Evolutionary conservation across 2,797 vertebrate genomes (phyloP).

Genomic region (Macrochelys suwanniensis): DNA sequence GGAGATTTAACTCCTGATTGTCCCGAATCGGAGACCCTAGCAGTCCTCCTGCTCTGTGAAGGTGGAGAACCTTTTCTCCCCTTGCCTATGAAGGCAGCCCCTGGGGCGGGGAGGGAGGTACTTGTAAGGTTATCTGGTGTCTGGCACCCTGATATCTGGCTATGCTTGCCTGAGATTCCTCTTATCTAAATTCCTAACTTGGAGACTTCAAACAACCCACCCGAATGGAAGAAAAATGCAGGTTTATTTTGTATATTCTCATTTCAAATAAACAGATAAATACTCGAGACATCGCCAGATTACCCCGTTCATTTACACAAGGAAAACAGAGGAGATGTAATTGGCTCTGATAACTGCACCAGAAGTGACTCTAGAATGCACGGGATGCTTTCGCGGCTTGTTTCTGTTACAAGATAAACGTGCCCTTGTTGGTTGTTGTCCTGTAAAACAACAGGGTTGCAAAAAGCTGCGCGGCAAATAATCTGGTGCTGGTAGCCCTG

Average conservation of each 20-base stretch:
- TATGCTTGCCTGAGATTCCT: background rate
- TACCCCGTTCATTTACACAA: background rate
- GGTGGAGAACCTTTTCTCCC: background rate
- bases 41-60: rapidly evolving
- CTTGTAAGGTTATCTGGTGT: background rate
- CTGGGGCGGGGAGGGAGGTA: background rate
- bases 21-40: background rate
- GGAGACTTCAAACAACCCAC: background rate
- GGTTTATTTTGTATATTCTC: too few species aligned
- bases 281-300: background rate
- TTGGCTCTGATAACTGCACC: background rate
- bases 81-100: background rate
- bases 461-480: background rate
- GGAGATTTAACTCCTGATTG: background rate
- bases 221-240: background rate
- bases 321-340: background rate
- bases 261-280: too few species aligned
- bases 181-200: background rate
- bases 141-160: background rate
- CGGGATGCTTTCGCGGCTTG: background rate
- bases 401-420: background rate
- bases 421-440: background rate
- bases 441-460: background rate
- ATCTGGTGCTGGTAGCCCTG: background rate
- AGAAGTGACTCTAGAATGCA: background rate